Percentiles rank a stretch among this genome's conserved stretches.
Conservation (phyloP, 2,888 invertebrate species). For the Leptinotarsa tumamoca region DNA sequence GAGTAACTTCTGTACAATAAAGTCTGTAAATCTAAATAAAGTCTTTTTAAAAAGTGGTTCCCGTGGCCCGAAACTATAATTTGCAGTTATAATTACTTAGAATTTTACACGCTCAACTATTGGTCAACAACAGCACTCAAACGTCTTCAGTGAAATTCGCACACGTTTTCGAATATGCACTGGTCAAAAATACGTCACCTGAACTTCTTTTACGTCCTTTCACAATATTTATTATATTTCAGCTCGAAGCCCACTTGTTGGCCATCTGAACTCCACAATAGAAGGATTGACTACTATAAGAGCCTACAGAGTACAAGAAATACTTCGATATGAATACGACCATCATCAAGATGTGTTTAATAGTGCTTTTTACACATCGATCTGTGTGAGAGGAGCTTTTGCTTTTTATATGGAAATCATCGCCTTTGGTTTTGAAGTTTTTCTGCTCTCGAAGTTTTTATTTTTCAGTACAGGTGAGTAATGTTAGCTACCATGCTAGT, state of each 20-base stretch:
- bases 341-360: conserved; percentile 60
- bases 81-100: no score
- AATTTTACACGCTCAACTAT: no score
- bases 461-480: conserved; percentile 49
- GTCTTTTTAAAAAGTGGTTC: no score
- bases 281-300: conserved; percentile 63
- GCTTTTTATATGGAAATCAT: conserved; percentile 57
- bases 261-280: conserved; percentile 61
- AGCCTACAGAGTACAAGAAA: conserved; percentile 58
- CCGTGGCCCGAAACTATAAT: no score
- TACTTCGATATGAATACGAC: conserved; percentile 59
- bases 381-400: conserved; percentile 57
- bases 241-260: conserved; percentile 62
- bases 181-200: no score
- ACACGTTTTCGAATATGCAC: no score
- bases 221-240: conserved; percentile 28
- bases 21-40: no score
- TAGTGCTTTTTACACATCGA: conserved; percentile 58
- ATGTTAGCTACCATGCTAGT: no score
- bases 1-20: no score
- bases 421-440: conserved; percentile 48
- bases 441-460: conserved; percentile 47
- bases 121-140: no score
- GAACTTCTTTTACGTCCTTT: no score
- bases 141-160: no score